Base-by-base conservation (phyloP, 2,888 invertebrate genomes). In the Lissonota sp. region DNA sequence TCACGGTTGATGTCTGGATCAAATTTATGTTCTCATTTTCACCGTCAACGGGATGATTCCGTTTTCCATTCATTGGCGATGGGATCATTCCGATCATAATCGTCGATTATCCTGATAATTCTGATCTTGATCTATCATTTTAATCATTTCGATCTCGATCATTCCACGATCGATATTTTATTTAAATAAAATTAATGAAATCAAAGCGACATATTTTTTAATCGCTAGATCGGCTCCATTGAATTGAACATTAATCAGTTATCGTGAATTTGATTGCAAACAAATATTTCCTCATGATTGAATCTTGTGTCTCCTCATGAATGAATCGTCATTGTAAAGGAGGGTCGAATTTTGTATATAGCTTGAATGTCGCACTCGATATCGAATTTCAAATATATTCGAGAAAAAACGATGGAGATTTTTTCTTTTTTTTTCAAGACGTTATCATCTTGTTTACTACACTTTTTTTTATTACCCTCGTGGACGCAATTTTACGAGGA, bases 401-500 rank as follows among this genome's bases (percentile, higher is more conserved):
- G 37, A 39, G 26, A 64, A 44, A 26, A 26, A 26, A 49, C 67
- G 53, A 42, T 73, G 72, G 26, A 26, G 26, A 26, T 26, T 26
- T 26, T 26, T 26, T 3, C 26, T 26, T 26, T 26, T 26, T 26
- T 26, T 26, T 26, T 3, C 26, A 26, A 26, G 26, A 26, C n/a
- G n/a, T n/a, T n/a, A n/a, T n/a, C n/a, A n/a, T n/a, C n/a, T n/a
- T n/a, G n/a, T 79, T 80, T 75, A 80, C 81, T 74, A 67, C 58
- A 55, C 70, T 60, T 78, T 80, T 26, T 86, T 87, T 89, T 88
- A 88, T 88, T 87, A 87, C 83, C 80, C 85, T 86, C 85, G 67
- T 81, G 85, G 86, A 87, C 80, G 87, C 87, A 85, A 88, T 88
- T 88, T 88, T 85, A 84, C 79, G 83, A 82, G 84, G 80, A 82